A percentile compares a stretch with the other conserved stretches of the same genome.
Conservation (phyloP, 2,113 vertebrate genomes). For the Leptobrachium leishanense region DNA sequence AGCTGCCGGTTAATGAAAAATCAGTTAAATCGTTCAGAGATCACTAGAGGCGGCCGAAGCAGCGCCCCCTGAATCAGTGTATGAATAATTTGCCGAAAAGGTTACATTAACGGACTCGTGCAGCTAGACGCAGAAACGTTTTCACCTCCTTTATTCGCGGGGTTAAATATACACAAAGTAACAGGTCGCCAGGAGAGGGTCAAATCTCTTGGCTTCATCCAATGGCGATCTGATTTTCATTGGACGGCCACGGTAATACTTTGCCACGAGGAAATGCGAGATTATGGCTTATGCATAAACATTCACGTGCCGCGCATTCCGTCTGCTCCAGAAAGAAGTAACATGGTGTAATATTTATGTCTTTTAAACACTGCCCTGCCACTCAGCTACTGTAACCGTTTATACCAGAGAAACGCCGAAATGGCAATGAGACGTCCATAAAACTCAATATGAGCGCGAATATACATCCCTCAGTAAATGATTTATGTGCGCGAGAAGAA, state of each 20-base stretch:
- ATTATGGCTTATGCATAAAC: background rate
- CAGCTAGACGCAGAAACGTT: slow-evolving; percentile 33
- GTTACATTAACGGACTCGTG: slow-evolving; percentile 51
- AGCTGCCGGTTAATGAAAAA: slow-evolving; percentile 72
- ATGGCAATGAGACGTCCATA: too few species aligned
- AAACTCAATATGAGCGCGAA: too few species aligned
- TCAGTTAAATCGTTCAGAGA: slow-evolving; percentile 67
- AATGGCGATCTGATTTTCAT: background rate
- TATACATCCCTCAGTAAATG: too few species aligned
- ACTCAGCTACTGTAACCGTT: too few species aligned
- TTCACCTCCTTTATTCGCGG: background rate
- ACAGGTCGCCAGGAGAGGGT: background rate
- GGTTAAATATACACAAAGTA: background rate
- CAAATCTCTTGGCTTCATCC: background rate
- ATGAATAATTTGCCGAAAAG: slow-evolving; percentile 56
- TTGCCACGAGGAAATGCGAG: too few species aligned
- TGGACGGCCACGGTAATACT: background rate
- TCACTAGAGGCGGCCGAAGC: slow-evolving; percentile 52
- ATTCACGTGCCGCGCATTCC: too few species aligned
- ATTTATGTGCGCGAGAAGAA: too few species aligned
- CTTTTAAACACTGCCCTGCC: too few species aligned
- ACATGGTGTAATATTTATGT: too few species aligned
- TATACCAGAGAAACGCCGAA: too few species aligned
- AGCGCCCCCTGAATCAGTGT: slow-evolving; percentile 53
- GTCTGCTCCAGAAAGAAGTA: too few species aligned